Evolutionary conservation across 2,888 invertebrate genomes (phyloP), one percentile per base, ranked within the genome.

Genomic region (Deilephila porcellus): DNA sequence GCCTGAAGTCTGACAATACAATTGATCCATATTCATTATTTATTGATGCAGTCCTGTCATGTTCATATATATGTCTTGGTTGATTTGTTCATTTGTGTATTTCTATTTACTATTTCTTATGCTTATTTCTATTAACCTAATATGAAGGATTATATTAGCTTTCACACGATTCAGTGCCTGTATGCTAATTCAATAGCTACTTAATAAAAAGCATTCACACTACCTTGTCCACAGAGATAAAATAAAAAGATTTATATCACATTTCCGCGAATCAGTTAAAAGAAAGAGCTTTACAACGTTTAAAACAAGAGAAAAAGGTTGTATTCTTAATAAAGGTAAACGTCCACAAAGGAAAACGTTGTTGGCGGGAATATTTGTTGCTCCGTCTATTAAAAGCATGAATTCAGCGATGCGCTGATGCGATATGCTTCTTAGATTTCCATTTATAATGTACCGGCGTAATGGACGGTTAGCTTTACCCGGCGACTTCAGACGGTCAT

Each of bases 21-120:
- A 88, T 88, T 86, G 83, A 70, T 83, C 84, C 83, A 79, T 80
- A 85, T 85, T 74, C 80, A 83, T 85, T 81, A 85, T 84, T 83
- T 82, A 86, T 79, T 73, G 75, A 25, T 37, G 20, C 25, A 67
- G 45, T 67, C 45, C 67, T 14, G 67, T 52, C 32, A 32, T 32
- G 4, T 32, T 32, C 25, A 20, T 25, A 25, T n/a, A 45, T 4
- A 37, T 19, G 20, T 14, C 37, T 25, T 4, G 2, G 2, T 20
- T 67, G 52, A 52, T 52, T 20, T 17, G 6, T 52, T 67, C 14
- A 67, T 67, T 52, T 20, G 7, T 17, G 25, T 25, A 25, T 25
- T 25, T 25, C 25, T 25, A n/a, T n/a, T n/a, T n/a, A n/a, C n/a
- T n/a, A n/a, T n/a, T n/a, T n/a, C n/a, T n/a, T n/a, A n/a, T n/a